Evolutionary conservation across 2,888 invertebrate genomes (phyloP), one percentile per base, ranked within the genome.

Genomic region (Orthonevra nobilis): DNA sequence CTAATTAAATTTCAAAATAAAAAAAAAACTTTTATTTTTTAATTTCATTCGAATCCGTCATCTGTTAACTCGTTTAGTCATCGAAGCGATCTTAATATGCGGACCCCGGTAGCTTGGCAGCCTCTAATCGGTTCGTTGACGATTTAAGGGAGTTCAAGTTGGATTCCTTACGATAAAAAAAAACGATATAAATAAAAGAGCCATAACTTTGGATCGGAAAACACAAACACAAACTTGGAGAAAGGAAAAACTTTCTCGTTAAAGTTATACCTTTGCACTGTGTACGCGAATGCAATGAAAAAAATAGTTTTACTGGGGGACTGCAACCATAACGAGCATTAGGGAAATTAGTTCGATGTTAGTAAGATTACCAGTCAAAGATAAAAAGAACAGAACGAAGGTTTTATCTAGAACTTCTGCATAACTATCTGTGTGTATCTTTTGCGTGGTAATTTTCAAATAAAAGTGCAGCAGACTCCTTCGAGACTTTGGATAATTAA

Each of bases 331-430:
- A 64, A 75, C 63, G 64, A 26, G 60, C 77, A 77, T 77, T 77
- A 77, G 72, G 64, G 52, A 72, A 77, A 77, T 77, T 77, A 77
- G 77, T 70, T 77, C 77, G 75, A 70, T 64, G 64, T 12, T 32
- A 77, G 63, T 64, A 60, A 64, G 64, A 77, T 77, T 77, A 46
- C 44, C 19, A 70, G 46, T 26, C 6, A 40, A 50, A 70, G 75
- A 77, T 64, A 68, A 23, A n/a, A n/a, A n/a, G n/a, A n/a, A n/a
- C n/a, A n/a, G n/a, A n/a, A 23, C 44, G 30, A 64, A 52, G 50
- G 30, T n/a, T n/a, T n/a, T n/a, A 14, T 38, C 32, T 28, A 32
- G 12, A 30, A 26, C 17, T 56, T 28, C 36, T 7, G 9, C 15
- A n/a, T 26, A 40, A 26, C 14, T 19, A 15, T 44, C 34, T 28